A percentile compares a stretch with the other conserved stretches of the same genome.
Evolutionary conservation across 2,113 vertebrate genomes (phyloP).

Genomic region (Psammodynastes pulverulentus): DNA sequence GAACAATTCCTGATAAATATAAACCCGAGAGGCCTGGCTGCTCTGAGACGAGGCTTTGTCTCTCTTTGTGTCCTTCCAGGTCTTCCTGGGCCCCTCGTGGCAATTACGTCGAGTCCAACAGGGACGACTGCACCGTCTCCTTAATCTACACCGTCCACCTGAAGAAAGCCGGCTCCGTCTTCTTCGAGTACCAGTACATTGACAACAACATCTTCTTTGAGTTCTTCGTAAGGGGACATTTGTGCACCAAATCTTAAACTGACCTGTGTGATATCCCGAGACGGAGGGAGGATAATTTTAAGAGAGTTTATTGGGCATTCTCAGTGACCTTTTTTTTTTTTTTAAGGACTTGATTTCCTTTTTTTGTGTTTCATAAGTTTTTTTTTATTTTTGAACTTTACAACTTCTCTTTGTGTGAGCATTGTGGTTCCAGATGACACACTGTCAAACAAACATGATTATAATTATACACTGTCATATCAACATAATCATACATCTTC

Average conservation of each 20-base stretch:
- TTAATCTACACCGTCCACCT: slow-evolving; percentile 94
- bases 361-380: no score
- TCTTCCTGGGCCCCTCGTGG: slow-evolving; percentile 90
- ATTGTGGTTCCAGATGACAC: no score
- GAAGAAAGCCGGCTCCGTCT: slow-evolving; percentile 91
- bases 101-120: slow-evolving; percentile 92
- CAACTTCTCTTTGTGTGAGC: no score
- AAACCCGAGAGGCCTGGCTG: neutral
- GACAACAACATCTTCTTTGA: slow-evolving; percentile 97
- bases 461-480: no score
- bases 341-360: no score
- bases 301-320: neutral
- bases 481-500: no score
- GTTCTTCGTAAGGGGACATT: slow-evolving; percentile 88
- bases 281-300: slow-evolving; percentile 4
- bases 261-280: neutral
- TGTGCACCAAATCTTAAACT: neutral
- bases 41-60: slow-evolving; percentile 31
- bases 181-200: slow-evolving; percentile 94
- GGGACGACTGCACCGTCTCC: slow-evolving; percentile 94
- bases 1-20: neutral
- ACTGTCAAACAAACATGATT: no score
- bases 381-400: no score
- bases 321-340: neutral
- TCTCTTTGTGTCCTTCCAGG: slow-evolving; percentile 62